Conservation (phyloP, 92 coral and sea anemone genomes). For the Parazoanthus swiftii region DNA sequence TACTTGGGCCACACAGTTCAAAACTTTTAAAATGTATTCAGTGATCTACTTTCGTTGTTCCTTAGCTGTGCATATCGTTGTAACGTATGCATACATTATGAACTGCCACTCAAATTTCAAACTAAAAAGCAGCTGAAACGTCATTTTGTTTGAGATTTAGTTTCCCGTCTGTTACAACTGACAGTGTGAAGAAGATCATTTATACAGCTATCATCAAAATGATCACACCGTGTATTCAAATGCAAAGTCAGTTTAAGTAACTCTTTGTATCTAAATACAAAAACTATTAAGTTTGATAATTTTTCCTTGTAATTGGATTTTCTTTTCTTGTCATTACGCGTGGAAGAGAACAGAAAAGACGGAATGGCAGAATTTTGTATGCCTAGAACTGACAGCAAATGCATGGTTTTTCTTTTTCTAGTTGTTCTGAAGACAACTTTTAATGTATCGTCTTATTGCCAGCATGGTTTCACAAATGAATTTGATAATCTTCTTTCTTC, state of each 20-base stretch:
- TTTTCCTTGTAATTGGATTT: too few species aligned
- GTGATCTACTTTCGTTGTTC: too few species aligned
- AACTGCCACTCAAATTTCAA: too few species aligned
- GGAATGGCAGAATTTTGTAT: neutral
- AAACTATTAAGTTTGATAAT: too few species aligned
- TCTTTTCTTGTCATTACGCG: neutral
- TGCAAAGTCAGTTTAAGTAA: neutral
- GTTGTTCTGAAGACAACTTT: neutral
- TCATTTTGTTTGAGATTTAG: neutral
- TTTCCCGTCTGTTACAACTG: neutral
- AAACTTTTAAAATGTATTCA: too few species aligned
- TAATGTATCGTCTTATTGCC: neutral
- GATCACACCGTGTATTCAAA: neutral
- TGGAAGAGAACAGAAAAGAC: neutral
- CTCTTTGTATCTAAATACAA: neutral
- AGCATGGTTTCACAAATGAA: neutral
- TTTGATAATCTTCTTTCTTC: neutral
- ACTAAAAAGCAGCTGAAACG: neutral
- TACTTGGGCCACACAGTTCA: too few species aligned
- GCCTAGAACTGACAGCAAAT: too few species aligned
- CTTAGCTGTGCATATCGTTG: too few species aligned
- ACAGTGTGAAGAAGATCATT: neutral
- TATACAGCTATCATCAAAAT: neutral
- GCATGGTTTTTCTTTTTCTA: neutral
- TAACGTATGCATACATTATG: too few species aligned